These are phyloP conservation scores for Ormyrus labotus DNA, from an alignment of 2,888 invertebrate genomes.

Conservation along the genomic window DNA sequence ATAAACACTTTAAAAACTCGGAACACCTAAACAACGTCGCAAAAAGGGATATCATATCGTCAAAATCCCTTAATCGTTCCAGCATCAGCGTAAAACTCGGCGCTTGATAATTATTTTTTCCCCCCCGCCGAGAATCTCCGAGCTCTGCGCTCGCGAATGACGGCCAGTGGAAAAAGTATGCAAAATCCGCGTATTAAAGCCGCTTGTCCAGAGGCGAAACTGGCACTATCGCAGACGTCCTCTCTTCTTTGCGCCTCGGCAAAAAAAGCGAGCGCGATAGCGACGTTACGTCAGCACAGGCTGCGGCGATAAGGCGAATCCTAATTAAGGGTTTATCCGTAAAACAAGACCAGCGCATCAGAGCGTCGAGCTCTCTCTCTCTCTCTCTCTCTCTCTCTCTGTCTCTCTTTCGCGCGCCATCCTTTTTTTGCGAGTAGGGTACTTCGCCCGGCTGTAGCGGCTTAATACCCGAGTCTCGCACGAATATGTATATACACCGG, in stretches of 20 bases:
- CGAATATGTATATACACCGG: background rate
- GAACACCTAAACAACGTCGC: background rate
- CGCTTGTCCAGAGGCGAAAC: slow-evolving; percentile 19
- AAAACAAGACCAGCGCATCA: slow-evolving; percentile 31
- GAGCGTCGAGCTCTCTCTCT: background rate
- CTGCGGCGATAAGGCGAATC: slow-evolving; percentile 52
- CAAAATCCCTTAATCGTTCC: background rate
- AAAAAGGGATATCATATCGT: background rate
- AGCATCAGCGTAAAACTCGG: background rate
- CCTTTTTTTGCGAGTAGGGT: too few relatives aligned
- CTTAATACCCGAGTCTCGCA: slow-evolving; percentile 41
- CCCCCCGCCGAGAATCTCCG: slow-evolving; percentile 6
- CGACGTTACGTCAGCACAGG: slow-evolving; percentile 45
- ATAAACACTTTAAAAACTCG: background rate
- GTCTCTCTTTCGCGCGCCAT: background rate
- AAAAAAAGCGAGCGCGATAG: slow-evolving; percentile 9
- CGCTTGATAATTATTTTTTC: slow-evolving; percentile 38
- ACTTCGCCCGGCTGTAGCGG: background rate
- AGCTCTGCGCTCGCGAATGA: too few relatives aligned
- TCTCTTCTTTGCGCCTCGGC: background rate
- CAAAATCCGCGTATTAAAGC: slow-evolving; percentile 36
- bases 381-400: background rate
- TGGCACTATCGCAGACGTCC: slow-evolving; percentile 34
- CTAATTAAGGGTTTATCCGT: slow-evolving; percentile 56
- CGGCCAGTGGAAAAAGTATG: slow-evolving; percentile 22